Evolutionary conservation across 2,113 vertebrate species (phyloP).

Genomic region (Hippocampus abdominalis): DNA sequence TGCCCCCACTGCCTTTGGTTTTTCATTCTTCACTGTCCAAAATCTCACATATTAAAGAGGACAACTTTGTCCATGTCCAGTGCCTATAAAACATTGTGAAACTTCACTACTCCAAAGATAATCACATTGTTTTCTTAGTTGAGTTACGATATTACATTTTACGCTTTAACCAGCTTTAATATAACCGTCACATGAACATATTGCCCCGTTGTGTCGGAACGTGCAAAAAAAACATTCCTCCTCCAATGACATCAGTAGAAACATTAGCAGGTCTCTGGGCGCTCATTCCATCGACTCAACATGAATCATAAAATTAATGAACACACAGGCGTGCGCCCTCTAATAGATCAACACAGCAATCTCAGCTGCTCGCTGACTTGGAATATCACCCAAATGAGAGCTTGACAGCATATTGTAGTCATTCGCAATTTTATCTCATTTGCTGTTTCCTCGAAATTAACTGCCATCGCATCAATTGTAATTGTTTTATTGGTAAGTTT

Average conservation of each 20-base stretch:
- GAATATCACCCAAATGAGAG: not conserved
- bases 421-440: not conserved
- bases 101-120: constrained; percentile 1
- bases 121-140: constrained; percentile 9
- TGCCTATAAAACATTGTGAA: not conserved
- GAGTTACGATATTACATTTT: constrained; percentile 6
- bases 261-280: constrained; percentile 42
- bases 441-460: constrained; percentile 3
- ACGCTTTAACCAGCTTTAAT: constrained; percentile 1
- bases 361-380: constrained; percentile 5
- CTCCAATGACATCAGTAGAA: constrained; percentile 43
- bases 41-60: not conserved
- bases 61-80: not conserved
- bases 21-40: no score
- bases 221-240: constrained; percentile 20
- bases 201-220: constrained; percentile 21
- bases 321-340: constrained; percentile 26
- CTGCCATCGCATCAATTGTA: not conserved
- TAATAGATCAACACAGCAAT: constrained; percentile 19
- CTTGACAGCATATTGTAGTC: not conserved
- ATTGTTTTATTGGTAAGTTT: not conserved
- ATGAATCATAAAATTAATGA: constrained; percentile 57
- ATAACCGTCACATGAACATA: constrained; percentile 9
- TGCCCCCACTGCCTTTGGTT: no score
- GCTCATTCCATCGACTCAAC: constrained; percentile 33